Percentiles rank a stretch among this genome's conserved stretches.
Evolutionary conservation across 2,888 invertebrate genomes (phyloP).

Genomic region (Thelaira solivaga): DNA sequence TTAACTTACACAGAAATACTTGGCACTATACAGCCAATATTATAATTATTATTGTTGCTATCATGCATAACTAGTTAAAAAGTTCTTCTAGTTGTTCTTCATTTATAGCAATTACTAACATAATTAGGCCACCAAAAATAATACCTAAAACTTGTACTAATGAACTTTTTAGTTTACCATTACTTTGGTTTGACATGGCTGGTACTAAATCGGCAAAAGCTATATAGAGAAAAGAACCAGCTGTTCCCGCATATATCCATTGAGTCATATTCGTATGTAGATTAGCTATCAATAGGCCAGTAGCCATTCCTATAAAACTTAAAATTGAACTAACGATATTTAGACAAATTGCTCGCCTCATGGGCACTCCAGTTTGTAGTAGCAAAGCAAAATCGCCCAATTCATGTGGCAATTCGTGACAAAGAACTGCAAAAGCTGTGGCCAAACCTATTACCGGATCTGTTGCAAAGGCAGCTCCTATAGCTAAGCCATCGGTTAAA

Average conservation of each 20-base stretch:
- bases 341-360: constrained; percentile 84
- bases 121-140: constrained; percentile 83
- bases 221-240: constrained; percentile 89
- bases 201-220: constrained; percentile 88
- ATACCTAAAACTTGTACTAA: constrained; percentile 83
- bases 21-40: constrained; percentile 41
- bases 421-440: constrained; percentile 87
- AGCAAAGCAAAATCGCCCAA: constrained; percentile 89
- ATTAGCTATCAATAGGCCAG: constrained; percentile 83
- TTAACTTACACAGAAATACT: constrained; percentile 44
- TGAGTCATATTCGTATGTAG: constrained; percentile 83
- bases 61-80: constrained; percentile 67
- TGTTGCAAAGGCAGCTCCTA: constrained; percentile 87
- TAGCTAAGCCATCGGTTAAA: constrained; percentile 87
- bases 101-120: constrained; percentile 85
- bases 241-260: constrained; percentile 88
- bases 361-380: constrained; percentile 86
- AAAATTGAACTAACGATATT: constrained; percentile 86
- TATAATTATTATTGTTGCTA: not conserved
- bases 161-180: constrained; percentile 79
- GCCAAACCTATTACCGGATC: constrained; percentile 86
- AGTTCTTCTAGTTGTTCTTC: constrained; percentile 78
- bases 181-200: constrained; percentile 79
- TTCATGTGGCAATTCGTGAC: constrained; percentile 89
- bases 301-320: constrained; percentile 85